Conservation (phyloP, 37 sponge, comb jelly and placozoan genomes). For the Halichondria panicea region DNA sequence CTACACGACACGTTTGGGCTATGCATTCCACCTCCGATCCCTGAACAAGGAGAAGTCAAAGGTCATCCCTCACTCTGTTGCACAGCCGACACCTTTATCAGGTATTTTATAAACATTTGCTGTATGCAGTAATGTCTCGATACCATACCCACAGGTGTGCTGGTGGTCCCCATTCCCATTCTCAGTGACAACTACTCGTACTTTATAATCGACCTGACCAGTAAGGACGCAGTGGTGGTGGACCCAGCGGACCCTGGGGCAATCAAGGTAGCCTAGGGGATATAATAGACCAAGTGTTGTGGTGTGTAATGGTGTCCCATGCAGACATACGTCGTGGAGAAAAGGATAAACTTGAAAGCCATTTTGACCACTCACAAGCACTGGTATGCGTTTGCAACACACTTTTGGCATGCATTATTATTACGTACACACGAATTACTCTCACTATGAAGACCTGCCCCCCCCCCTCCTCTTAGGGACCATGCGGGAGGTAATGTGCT, state of each 20-base stretch:
- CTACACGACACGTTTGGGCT: conserved; percentile 56
- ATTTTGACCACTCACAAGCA: conserved; percentile 75
- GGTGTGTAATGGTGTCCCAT: background rate
- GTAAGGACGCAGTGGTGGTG: conserved; percentile 42
- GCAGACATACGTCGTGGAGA: conserved; percentile 38
- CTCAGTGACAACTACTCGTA: conserved; percentile 71
- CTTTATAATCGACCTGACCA: conserved; percentile 61
- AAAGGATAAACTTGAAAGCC: conserved; percentile 27
- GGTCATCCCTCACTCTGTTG: conserved; percentile 34
- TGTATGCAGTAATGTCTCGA: background rate
- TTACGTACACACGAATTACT: background rate
- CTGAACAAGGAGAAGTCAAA: conserved; percentile 8
- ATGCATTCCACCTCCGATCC: conserved; percentile 27
- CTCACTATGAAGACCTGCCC: background rate
- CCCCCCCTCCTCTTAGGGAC: conserved; percentile 61
- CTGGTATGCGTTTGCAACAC: conserved; percentile 40
- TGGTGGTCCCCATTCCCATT: conserved; percentile 48
- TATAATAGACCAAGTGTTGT: background rate
- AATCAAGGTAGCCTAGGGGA: conserved; percentile 31
- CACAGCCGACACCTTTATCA: conserved; percentile 21
- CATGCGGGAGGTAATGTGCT: conserved; percentile 72
- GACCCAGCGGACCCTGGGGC: conserved; percentile 64
- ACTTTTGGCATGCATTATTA: background rate
- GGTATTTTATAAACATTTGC: background rate
- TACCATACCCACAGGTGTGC: conserved; percentile 20